Evolutionary conservation across 2,113 vertebrate species (phyloP), one percentile per base, ranked within the genome.

Genomic region (Pachycephala philippinensis): DNA sequence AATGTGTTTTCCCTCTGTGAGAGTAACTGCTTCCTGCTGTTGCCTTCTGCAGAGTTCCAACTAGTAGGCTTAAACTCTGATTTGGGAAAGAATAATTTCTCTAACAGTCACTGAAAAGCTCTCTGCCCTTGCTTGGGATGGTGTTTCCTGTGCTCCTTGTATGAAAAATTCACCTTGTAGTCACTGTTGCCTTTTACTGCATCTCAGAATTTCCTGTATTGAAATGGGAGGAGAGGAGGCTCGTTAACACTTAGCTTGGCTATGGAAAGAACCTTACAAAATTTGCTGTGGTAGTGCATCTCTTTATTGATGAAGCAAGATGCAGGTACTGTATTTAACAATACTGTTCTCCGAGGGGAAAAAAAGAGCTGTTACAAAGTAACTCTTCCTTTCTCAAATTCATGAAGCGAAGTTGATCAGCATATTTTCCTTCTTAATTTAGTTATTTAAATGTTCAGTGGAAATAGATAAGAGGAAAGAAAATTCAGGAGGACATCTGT

Each of bases 21-120:
- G 76, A 70, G 71, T 85, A 80, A 80, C 85, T 49, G 90, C 79
- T 90, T 88, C 95, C 95, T 88, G 90, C 93, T 96, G 92, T 37
- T 92, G 61, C 89, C 35, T 89, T 89, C 76, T 92, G 60, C 72
- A 89, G 47, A 89, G 35, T 77, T 97, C 83, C 89, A 90, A 11
- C 72, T 44, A 70, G 71, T 17, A 86, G 76, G 68, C 80, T 96
- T 96, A 91, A 71, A 68, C 77, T 54, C 64, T 91, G 53, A 89
- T 84, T 66, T 77, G 80, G 69, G 44, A 77, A 90, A 86, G 45
- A 81, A 22, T 80, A 88, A 89, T 81, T 93, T 64, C 79, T 92
- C 54, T 54, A 90, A 84, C 35, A 63, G 56, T 27, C 44, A 31
- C 75, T 68, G 91, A 50, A 84, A 95, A 84, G 60, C 59, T 93